These are phyloP conservation scores for Gerris lacustris DNA, from an alignment of 2,888 invertebrate genomes.

Conservation along the genomic window DNA sequence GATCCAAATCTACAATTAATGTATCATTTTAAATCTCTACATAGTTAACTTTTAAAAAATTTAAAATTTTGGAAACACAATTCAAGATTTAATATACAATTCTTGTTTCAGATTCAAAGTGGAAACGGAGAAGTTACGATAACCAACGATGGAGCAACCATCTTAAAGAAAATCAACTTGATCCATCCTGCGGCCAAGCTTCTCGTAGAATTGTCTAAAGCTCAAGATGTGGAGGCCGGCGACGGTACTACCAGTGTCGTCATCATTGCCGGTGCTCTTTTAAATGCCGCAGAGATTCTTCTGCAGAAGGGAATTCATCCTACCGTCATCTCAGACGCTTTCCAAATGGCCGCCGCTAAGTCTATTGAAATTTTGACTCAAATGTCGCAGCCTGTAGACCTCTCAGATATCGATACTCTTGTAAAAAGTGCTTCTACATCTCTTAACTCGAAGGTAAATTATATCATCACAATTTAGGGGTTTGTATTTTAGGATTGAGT, in stretches of 20 bases:
- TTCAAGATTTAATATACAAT: too few relatives aligned
- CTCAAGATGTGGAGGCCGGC: constrained; percentile 97
- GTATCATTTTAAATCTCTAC: too few relatives aligned
- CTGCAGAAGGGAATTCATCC: constrained; percentile 92
- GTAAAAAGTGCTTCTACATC: constrained; percentile 94
- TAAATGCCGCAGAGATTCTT: constrained; percentile 88
- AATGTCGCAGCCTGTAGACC: constrained; percentile 76
- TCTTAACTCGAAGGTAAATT: constrained; percentile 78
- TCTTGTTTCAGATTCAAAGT: constrained; percentile 65
- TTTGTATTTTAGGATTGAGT: not conserved
- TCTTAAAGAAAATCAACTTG: constrained; percentile 97
- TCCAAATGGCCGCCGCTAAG: constrained; percentile 71
- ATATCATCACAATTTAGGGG: too few relatives aligned
- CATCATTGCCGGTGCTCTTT: constrained; percentile 86
- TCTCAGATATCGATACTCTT: constrained; percentile 74
- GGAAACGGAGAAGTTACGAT: constrained; percentile 97
- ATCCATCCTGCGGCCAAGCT: constrained; percentile 98
- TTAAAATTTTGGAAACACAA: too few relatives aligned
- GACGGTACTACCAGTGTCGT: constrained; percentile 99
- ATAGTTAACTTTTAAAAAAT: too few relatives aligned
- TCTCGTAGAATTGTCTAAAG: constrained; percentile 95
- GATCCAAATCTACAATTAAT: too few relatives aligned
- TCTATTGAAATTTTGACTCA: constrained; percentile 63
- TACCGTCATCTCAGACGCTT: constrained; percentile 91
- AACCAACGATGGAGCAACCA: constrained; percentile 99